These are phyloP conservation scores for Papilio elwesi DNA, from an alignment of 2,888 invertebrate genomes.

Conservation along the genomic window DNA sequence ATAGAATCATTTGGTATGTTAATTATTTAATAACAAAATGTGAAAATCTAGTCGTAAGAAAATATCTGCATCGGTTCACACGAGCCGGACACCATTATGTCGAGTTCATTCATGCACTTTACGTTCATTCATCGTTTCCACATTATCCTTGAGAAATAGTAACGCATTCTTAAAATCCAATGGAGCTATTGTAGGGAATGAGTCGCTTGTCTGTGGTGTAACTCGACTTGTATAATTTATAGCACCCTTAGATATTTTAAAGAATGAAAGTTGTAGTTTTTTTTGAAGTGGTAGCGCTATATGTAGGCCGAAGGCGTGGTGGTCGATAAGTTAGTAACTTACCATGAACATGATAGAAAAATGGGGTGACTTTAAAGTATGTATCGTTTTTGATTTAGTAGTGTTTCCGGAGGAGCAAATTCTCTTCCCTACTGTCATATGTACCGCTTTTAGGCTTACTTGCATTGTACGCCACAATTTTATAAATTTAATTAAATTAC, in stretches of 20 bases:
- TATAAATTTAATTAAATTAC: no score
- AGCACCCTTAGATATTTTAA: not conserved
- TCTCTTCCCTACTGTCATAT: no score
- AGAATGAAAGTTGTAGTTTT: slow-evolving; percentile 12
- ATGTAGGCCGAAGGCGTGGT: no score
- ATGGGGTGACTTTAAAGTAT: no score
- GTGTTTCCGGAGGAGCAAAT: no score
- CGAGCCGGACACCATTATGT: slow-evolving; percentile 8
- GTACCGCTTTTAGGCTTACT: no score
- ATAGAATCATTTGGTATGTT: no score
- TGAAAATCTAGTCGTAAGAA: not conserved
- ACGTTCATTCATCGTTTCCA: slow-evolving; percentile 33
- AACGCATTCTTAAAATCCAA: slow-evolving; percentile 19
- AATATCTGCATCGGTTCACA: not conserved
- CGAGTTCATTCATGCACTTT: slow-evolving; percentile 25
- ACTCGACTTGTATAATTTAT: not conserved
- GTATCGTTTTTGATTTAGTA: no score
- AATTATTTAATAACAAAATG: no score
- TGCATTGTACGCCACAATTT: no score
- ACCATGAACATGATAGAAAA: no score
- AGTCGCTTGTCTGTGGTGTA: not conserved
- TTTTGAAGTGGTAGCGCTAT: not conserved
- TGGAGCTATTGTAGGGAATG: slow-evolving; percentile 9
- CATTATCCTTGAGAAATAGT: slow-evolving; percentile 26
- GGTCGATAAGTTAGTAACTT: no score